These are phyloP conservation scores for Glossophaga mutica DNA, from an alignment of 2,797 vertebrate genomes.

Conservation along the genomic window DNA sequence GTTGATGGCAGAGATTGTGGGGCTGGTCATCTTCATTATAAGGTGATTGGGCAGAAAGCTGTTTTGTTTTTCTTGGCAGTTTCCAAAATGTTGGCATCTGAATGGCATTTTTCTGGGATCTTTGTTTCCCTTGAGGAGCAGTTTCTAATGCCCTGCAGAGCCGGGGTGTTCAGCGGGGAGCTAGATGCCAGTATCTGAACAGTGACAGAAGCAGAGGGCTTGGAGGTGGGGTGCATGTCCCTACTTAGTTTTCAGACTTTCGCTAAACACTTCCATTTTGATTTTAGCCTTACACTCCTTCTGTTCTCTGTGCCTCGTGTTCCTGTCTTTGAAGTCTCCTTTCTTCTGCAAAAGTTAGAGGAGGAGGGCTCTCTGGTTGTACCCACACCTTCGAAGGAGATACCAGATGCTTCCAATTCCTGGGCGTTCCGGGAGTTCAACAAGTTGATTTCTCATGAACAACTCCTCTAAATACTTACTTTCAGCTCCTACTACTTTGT, in stretches of 20 bases:
- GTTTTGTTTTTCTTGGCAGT: neutral
- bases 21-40: neutral
- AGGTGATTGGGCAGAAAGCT: neutral
- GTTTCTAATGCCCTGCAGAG: rapidly evolving
- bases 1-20: neutral
- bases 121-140: neutral
- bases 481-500: neutral
- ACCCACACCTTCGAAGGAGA: neutral
- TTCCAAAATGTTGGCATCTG: neutral
- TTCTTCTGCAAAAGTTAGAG: neutral
- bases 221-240: rapidly evolving
- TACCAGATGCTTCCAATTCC: neutral
- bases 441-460: neutral
- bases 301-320: neutral
- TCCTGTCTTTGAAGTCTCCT: neutral
- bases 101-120: neutral
- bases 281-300: neutral
- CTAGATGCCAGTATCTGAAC: rapidly evolving
- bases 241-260: neutral
- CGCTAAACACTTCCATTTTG: neutral
- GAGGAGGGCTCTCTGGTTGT: rapidly evolving
- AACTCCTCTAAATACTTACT: neutral
- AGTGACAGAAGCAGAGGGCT: too few species aligned
- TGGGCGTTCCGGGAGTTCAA: neutral
- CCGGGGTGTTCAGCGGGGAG: rapidly evolving